phyloP scores from a whole-genome alignment of 2,113 vertebrate genomes.

The Scortum barcoo region DNA sequence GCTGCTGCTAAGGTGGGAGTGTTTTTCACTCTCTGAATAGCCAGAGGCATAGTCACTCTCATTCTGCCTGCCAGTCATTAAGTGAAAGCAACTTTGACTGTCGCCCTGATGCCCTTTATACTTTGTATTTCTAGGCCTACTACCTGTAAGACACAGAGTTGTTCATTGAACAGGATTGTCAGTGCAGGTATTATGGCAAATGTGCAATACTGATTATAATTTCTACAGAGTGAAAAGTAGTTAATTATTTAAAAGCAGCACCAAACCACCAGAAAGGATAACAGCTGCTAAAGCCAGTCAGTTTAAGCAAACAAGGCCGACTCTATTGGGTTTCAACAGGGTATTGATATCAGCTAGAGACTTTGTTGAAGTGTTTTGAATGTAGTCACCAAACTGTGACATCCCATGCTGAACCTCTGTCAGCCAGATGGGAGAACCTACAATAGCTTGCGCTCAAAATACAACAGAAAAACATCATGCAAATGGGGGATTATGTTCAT shows the following conservation, averaged over 20 bases:
- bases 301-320: conserved; percentile 33
- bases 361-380: conserved; percentile 4
- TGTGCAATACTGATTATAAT: background rate
- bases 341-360: conserved; percentile 33
- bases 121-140: background rate
- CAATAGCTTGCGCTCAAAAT: background rate
- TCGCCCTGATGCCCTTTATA: background rate
- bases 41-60: conserved; percentile 57
- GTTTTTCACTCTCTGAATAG: conserved; percentile 52
- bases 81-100: conserved; percentile 52
- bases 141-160: background rate
- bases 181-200: background rate
- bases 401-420: conserved; percentile 16
- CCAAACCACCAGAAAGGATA: background rate
- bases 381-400: conserved; percentile 11
- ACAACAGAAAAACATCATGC: background rate
- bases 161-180: background rate
- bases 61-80: conserved; percentile 53
- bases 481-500: conserved; percentile 36
- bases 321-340: conserved; percentile 37
- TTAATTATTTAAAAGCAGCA: conserved; percentile 30
- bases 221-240: background rate
- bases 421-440: conserved; percentile 8
- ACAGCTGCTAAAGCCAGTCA: conserved; percentile 20
- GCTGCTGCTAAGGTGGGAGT: conserved; percentile 26